phyloP scores from a whole-genome alignment of 2,797 vertebrate species.

The Tragopan temminckii region DNA sequence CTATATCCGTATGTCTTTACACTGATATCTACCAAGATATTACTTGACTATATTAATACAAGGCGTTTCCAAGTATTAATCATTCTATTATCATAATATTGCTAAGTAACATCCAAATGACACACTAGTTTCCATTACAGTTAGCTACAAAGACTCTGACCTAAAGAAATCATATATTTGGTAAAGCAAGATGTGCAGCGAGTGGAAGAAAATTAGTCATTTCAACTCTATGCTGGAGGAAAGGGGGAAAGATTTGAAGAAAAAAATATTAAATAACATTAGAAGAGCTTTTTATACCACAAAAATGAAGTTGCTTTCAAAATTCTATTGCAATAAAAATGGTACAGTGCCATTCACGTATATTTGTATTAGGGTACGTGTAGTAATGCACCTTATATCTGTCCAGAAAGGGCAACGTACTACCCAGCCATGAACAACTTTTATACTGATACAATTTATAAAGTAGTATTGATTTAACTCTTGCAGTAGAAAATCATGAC shows the following conservation, averaged over 20 bases:
- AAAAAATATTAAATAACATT: slow-evolving; percentile 41
- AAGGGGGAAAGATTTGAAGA: background rate
- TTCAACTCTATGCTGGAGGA: background rate
- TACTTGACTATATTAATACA: background rate
- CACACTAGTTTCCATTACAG: background rate
- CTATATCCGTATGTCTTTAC: background rate
- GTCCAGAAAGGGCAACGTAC: slow-evolving; percentile 27
- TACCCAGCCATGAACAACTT: slow-evolving; percentile 37
- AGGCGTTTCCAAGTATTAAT: background rate
- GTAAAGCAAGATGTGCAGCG: slow-evolving; percentile 22
- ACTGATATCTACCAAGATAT: background rate
- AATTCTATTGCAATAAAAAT: slow-evolving; percentile 25
- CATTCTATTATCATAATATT: background rate
- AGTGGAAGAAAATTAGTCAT: slow-evolving; percentile 32
- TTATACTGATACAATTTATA: slow-evolving; percentile 42
- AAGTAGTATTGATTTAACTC: slow-evolving; percentile 55
- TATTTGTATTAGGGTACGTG: slow-evolving; percentile 6
- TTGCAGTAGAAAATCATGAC: slow-evolving; percentile 7
- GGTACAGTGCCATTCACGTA: background rate
- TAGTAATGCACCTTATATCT: slow-evolving; percentile 29
- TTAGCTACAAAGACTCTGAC: background rate
- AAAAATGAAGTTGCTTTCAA: slow-evolving; percentile 28
- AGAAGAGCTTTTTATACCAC: slow-evolving; percentile 1
- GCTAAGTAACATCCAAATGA: background rate
- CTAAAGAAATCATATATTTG: slow-evolving; percentile 41